Percentiles rank a stretch among this genome's conserved stretches.
phyloP scores from a whole-genome alignment of 2,113 vertebrate genomes.

The Lepisosteus osseus region DNA sequence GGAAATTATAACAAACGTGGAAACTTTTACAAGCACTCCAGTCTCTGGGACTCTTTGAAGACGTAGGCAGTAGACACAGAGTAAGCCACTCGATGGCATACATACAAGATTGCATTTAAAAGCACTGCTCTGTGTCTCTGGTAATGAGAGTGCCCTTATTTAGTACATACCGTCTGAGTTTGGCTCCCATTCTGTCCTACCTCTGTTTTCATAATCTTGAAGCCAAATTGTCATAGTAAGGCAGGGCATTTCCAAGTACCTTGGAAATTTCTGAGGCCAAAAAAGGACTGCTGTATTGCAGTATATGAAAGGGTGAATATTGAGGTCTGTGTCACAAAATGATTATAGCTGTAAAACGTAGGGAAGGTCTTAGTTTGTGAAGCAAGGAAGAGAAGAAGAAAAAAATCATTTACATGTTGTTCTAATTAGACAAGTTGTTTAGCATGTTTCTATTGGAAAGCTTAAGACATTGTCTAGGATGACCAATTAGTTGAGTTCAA shows the following conservation, averaged over 20 bases:
- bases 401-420: background rate
- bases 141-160: background rate
- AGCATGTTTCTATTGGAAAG: slow-evolving; percentile 22
- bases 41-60: no score
- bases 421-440: slow-evolving; percentile 24
- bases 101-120: background rate
- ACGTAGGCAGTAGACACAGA: background rate
- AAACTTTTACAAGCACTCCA: no score
- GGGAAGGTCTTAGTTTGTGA: no score
- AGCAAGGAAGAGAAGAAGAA: no score
- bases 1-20: no score
- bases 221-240: background rate
- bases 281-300: background rate
- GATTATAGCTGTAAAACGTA: no score
- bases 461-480: slow-evolving; percentile 19
- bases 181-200: slow-evolving; percentile 5
- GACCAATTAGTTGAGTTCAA: slow-evolving; percentile 29
- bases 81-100: background rate
- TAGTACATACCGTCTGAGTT: background rate
- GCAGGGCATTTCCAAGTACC: background rate
- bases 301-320: no score
- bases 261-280: background rate
- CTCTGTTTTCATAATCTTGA: background rate
- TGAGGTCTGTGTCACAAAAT: no score
- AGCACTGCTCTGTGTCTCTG: background rate